Evolutionary conservation across 2,113 vertebrate species (phyloP).

Genomic region (Leucoraja erinaceus): DNA sequence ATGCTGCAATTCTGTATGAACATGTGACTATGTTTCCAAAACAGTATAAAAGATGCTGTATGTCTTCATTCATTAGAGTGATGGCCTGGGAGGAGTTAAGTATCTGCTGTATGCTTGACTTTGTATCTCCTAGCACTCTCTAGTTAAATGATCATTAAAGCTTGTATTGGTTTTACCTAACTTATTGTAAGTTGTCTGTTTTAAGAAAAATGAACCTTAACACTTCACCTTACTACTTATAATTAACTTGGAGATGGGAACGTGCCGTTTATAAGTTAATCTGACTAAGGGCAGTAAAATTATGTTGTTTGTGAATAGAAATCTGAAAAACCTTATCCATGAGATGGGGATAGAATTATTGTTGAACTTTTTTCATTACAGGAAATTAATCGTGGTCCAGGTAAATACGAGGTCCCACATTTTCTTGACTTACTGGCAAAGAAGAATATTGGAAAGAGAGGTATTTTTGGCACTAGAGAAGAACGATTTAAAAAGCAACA

Average conservation of each 20-base stretch:
- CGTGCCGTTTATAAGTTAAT: not conserved
- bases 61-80: too few species aligned
- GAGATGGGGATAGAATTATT: not conserved
- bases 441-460: slow-evolving; percentile 50
- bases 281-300: not conserved
- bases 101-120: too few species aligned
- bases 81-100: too few species aligned
- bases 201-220: too few species aligned
- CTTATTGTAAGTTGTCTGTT: too few species aligned
- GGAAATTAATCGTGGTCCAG: slow-evolving; percentile 55
- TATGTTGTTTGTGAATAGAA: not conserved
- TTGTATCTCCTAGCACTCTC: too few species aligned
- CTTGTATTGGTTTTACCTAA: too few species aligned
- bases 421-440: slow-evolving; percentile 53
- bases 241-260: not conserved
- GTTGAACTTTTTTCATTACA: slow-evolving; percentile 39
- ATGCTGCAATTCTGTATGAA: too few species aligned
- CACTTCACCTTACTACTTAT: not conserved
- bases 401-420: slow-evolving; percentile 53
- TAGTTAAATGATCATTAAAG: too few species aligned
- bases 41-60: too few species aligned
- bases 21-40: too few species aligned
- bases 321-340: not conserved
- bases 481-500: slow-evolving; percentile 48
- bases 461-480: slow-evolving; percentile 55